Conservation (phyloP, 2,113 vertebrate genomes). For the Scolopax mira region DNA sequence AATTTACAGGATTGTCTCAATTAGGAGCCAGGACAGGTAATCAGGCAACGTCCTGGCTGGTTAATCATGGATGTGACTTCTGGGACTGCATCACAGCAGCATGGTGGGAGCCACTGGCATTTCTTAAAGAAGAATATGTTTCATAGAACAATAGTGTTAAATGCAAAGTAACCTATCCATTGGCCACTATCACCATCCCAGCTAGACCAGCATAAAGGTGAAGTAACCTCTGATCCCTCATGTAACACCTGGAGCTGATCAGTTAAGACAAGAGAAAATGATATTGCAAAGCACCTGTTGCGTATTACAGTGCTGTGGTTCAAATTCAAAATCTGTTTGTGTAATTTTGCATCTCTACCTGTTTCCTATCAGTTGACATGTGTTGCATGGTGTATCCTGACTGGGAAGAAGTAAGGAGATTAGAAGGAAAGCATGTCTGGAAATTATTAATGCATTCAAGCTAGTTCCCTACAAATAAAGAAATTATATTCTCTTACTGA, state of each 20-base stretch:
- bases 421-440: background rate
- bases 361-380: background rate
- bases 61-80: background rate
- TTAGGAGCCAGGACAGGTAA: background rate
- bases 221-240: background rate
- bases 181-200: accelerated
- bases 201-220: background rate
- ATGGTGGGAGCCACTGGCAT: background rate
- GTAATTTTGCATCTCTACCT: background rate
- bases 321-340: background rate
- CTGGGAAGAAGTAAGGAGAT: background rate
- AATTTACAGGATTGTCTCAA: background rate
- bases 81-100: background rate
- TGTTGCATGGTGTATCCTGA: background rate
- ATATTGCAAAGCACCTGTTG: background rate
- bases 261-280: background rate
- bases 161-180: background rate
- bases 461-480: background rate
- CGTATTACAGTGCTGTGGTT: background rate
- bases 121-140: background rate
- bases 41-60: background rate
- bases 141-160: background rate
- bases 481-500: background rate
- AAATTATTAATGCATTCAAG: background rate
- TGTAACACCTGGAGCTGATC: background rate